These are phyloP conservation scores for Allolobophora icterica DNA, from an alignment of 2,888 invertebrate species.

Conservation along the genomic window DNA sequence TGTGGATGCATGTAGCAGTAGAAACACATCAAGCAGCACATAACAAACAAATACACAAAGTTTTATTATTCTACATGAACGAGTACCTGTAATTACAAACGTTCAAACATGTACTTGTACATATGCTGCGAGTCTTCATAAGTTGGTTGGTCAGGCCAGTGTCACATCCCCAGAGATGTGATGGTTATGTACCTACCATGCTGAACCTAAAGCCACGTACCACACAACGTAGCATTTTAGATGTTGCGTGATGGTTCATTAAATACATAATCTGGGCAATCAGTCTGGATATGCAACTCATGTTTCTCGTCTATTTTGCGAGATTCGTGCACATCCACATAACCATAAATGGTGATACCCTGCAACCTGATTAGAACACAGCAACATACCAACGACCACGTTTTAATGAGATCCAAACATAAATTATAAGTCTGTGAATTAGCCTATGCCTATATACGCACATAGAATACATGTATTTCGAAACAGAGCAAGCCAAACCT, in stretches of 20 bases:
- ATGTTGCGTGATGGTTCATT: no score
- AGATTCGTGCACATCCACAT: background rate
- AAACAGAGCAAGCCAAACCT: no score
- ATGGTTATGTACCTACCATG: background rate
- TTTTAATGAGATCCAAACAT: background rate
- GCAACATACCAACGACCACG: background rate
- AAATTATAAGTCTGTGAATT: background rate
- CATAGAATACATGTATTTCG: background rate
- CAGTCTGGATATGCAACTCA: background rate
- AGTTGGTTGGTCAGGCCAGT: no score
- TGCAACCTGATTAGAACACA: constrained; percentile 5
- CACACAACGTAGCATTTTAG: background rate
- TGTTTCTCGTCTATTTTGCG: no score
- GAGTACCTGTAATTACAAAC: background rate
- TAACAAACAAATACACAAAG: background rate
- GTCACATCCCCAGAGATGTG: background rate
- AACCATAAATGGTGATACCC: background rate
- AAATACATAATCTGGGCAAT: background rate
- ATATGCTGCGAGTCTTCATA: no score
- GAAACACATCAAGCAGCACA: background rate
- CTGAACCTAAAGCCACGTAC: background rate
- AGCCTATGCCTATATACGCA: background rate
- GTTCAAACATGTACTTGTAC: no score
- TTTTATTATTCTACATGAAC: background rate
- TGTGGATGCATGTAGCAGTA: background rate